phyloP scores from a whole-genome alignment of 2,797 vertebrate genomes.

The Melanogrammus aeglefinus region DNA sequence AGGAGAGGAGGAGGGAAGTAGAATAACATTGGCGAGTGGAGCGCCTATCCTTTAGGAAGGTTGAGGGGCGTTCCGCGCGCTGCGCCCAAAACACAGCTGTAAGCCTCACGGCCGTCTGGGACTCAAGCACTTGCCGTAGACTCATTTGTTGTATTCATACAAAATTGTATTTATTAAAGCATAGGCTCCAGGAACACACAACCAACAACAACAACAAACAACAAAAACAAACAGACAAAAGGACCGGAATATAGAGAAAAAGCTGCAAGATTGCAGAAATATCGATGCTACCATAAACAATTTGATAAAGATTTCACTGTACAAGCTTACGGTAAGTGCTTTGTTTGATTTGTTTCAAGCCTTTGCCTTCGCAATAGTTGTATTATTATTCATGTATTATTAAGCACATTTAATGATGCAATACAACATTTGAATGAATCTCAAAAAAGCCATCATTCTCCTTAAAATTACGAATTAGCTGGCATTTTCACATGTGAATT shows the following conservation, averaged over 20 bases:
- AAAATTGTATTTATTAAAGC: conserved; percentile 80
- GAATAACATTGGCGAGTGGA: neutral
- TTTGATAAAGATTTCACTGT: conserved; percentile 76
- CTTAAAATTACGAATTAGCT: conserved; percentile 38
- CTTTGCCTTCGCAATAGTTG: conserved; percentile 67
- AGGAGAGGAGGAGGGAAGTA: neutral
- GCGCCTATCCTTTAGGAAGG: neutral
- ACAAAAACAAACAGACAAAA: conserved; percentile 33
- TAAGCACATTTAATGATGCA: conserved; percentile 52
- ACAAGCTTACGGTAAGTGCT: conserved; percentile 68
- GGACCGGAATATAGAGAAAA: conserved; percentile 49
- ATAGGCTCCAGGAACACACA: conserved; percentile 61
- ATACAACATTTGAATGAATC: conserved; percentile 53
- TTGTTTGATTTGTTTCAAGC: conserved; percentile 64
- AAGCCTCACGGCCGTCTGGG: conserved; percentile 27
- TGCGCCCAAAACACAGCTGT: neutral
- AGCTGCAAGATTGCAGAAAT: conserved; percentile 76
- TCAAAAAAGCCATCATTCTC: conserved; percentile 43
- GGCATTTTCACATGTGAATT: conserved; percentile 43
- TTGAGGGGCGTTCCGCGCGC: no score
- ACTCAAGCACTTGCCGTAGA: conserved; percentile 58
- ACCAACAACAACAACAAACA: conserved; percentile 34
- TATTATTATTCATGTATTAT: conserved; percentile 43
- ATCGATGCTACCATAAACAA: conserved; percentile 74
- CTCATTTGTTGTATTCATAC: conserved; percentile 57